Evolutionary conservation across 92 coral and sea anemone genomes (phyloP).

Genomic region (Pocillopora grandis): DNA sequence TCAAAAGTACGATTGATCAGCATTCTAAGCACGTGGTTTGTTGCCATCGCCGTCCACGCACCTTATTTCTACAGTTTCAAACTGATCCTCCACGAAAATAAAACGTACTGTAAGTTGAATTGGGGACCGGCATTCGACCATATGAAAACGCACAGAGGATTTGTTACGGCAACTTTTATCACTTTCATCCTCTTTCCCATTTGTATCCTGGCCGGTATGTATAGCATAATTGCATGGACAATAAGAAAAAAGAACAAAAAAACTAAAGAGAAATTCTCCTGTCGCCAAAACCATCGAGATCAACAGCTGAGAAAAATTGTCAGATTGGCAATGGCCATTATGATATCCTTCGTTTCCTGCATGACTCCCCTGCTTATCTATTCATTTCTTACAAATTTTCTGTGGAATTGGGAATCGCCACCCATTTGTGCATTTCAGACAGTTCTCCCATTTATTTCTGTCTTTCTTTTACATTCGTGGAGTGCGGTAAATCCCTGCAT

Average conservation of each 20-base stretch:
- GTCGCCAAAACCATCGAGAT: neutral
- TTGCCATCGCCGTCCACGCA: neutral
- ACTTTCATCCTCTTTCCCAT: neutral
- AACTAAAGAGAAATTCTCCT: neutral
- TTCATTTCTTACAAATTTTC: neutral
- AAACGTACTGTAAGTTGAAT: neutral
- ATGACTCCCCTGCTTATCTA: neutral
- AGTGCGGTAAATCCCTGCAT: constrained; percentile 2
- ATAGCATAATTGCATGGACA: neutral
- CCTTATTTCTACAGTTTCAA: neutral
- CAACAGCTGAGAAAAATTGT: neutral
- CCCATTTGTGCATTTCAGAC: neutral
- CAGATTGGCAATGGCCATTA: neutral
- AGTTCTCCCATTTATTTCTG: neutral
- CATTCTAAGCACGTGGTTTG: neutral
- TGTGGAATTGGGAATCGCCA: neutral
- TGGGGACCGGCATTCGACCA: constrained; percentile 14
- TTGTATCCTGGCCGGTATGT: neutral
- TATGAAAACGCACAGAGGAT: neutral
- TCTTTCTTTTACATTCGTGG: neutral
- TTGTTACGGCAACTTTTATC: neutral
- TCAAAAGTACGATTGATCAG: neutral
- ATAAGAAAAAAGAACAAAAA: neutral
- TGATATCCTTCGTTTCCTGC: neutral
- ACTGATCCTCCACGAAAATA: too few relatives aligned